These are phyloP conservation scores for Tursiops truncatus DNA, from an alignment of 2,113 vertebrate genomes.

Conservation along the genomic window DNA sequence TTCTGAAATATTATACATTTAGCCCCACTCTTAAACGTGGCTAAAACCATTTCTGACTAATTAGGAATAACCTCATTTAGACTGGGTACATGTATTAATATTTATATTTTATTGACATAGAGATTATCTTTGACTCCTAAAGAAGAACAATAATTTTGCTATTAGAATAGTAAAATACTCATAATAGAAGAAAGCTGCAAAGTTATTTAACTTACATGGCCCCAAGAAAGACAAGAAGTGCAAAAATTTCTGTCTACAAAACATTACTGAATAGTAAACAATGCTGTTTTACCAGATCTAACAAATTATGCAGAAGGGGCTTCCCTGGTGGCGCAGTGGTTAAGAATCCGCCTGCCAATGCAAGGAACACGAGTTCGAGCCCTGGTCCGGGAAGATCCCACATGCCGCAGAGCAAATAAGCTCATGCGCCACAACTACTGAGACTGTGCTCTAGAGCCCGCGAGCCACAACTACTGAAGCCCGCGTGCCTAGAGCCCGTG, in stretches of 20 bases:
- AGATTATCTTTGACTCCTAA: background rate
- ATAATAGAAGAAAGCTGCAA: background rate
- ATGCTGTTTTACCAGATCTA: slow-evolving; percentile 11
- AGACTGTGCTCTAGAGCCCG: no score
- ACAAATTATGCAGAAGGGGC: background rate
- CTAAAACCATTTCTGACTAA: slow-evolving; percentile 38
- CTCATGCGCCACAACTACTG: no score
- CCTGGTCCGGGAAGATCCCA: no score
- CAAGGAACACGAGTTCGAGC: no score
- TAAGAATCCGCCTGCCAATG: no score
- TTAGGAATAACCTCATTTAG: background rate
- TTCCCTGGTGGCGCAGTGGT: no score
- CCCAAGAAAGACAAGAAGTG: background rate
- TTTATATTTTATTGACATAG: slow-evolving; percentile 31
- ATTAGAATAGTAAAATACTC: background rate
- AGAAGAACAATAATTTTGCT: background rate
- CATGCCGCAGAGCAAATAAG: no score
- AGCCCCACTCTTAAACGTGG: background rate
- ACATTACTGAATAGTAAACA: background rate
- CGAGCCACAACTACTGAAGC: no score
- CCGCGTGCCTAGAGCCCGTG: no score
- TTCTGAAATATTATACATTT: slow-evolving; percentile 21
- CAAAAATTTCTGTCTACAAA: slow-evolving; percentile 11
- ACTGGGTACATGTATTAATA: background rate
- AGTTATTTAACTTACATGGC: background rate